phyloP scores from a whole-genome alignment of 2,113 vertebrate species.

The Typhlomys cinereus region DNA sequence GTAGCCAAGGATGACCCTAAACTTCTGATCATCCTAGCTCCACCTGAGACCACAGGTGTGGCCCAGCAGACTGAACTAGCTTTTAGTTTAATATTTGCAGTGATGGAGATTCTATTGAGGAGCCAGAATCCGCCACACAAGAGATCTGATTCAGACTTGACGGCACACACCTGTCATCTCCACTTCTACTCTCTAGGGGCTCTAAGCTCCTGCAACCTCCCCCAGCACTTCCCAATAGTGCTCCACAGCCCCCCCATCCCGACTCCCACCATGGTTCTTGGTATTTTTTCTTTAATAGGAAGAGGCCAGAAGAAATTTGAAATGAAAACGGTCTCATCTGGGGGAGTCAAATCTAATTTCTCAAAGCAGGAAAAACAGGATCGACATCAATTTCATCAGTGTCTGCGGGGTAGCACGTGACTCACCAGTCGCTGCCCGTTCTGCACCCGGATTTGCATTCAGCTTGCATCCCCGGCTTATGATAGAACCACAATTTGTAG shows the following conservation, averaged over 20 bases:
- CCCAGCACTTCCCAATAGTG: not conserved
- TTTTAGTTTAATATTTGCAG: not conserved
- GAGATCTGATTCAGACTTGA: not conserved
- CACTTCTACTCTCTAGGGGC: not conserved
- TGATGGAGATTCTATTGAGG: not conserved
- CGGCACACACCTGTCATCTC: not conserved
- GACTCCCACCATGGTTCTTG: accelerated
- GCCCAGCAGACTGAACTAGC: no score
- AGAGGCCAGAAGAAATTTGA: not conserved
- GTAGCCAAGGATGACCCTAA: not conserved
- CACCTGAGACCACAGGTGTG: not conserved
- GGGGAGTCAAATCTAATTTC: slow-evolving; percentile 26
- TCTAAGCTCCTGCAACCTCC: not conserved
- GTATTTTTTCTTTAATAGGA: not conserved
- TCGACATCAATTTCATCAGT: not conserved
- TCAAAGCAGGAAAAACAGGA: slow-evolving; percentile 39
- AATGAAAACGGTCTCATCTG: not conserved
- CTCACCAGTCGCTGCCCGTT: not conserved
- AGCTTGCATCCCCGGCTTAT: accelerated
- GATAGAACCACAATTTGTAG: not conserved
- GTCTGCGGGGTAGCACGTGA: no score
- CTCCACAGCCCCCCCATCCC: no score
- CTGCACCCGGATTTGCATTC: not conserved
- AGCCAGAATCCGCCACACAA: not conserved
- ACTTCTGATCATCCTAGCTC: not conserved